Evolutionary conservation across 2,113 vertebrate genomes (phyloP).

Genomic region (Rhinoderma darwinii): DNA sequence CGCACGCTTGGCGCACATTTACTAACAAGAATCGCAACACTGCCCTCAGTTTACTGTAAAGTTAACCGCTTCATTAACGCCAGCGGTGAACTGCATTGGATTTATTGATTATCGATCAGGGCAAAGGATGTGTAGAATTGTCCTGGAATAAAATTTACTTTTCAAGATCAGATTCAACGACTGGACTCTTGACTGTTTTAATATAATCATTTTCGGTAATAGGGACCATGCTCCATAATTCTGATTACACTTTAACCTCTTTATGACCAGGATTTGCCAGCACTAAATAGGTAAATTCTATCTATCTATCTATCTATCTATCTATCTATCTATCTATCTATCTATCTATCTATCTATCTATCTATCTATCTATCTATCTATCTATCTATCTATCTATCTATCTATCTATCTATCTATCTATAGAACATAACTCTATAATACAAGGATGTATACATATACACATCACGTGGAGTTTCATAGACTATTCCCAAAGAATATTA

Average conservation of each 20-base stretch:
- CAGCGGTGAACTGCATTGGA: neutral
- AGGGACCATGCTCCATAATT: conserved; percentile 28
- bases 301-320: too few relatives aligned
- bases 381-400: neutral
- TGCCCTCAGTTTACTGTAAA: neutral
- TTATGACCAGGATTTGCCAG: neutral
- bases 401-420: neutral
- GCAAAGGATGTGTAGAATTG: neutral
- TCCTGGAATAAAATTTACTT: conserved; percentile 1
- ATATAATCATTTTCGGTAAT: conserved; percentile 34
- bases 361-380: neutral
- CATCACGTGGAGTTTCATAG: neutral
- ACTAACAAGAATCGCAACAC: neutral
- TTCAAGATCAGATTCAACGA: neutral
- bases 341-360: neutral
- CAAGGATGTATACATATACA: neutral
- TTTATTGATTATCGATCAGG: conserved; percentile 16
- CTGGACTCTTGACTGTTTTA: neutral
- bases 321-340: neutral
- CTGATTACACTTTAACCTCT: conserved; percentile 25
- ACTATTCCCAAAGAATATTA: neutral
- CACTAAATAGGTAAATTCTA: neutral
- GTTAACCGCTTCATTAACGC: neutral
- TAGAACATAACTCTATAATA: too few relatives aligned
- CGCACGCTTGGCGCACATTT: neutral